phyloP scores from a whole-genome alignment of 2,888 invertebrate species.

The Hirtodrosophila duncani region DNA sequence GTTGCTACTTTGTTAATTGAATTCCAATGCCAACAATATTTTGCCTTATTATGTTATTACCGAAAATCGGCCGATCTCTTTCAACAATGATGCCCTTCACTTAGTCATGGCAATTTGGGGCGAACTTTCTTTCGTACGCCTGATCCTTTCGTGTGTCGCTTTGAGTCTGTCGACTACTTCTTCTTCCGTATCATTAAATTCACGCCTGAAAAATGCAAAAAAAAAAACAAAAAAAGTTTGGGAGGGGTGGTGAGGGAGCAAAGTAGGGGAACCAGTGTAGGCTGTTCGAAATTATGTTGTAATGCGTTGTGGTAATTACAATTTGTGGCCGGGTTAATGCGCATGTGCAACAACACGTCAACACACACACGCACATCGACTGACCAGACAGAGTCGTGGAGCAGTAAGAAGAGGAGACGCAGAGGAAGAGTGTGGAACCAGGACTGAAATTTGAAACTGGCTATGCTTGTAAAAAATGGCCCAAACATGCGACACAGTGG shows the following conservation, averaged over 20 bases:
- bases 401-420: not conserved
- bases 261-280: no score
- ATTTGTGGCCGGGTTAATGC: conserved; percentile 71
- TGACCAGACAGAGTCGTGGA: not conserved
- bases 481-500: conserved; percentile 72
- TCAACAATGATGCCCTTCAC: conserved; percentile 40
- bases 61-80: not conserved
- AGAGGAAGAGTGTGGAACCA: conserved; percentile 19
- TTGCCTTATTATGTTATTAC: conserved; percentile 71
- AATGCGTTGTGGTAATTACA: conserved; percentile 74
- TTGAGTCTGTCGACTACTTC: not conserved
- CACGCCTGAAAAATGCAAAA: conserved; percentile 51
- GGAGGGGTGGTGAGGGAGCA: conserved; percentile 20
- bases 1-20: conserved; percentile 63
- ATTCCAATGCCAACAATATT: conserved; percentile 71
- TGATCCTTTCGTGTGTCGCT: conserved; percentile 21
- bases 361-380: conserved; percentile 35
- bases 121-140: conserved; percentile 55
- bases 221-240: no score
- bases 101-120: conserved; percentile 45
- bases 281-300: conserved; percentile 69
- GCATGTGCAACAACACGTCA: conserved; percentile 73
- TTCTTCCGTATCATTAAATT: conserved; percentile 61
- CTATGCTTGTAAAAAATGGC: conserved; percentile 70
- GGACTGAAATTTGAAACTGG: conserved; percentile 71